phyloP scores from a whole-genome alignment of 1,140 invertebrate species.

The Saxidomus purpurata region DNA sequence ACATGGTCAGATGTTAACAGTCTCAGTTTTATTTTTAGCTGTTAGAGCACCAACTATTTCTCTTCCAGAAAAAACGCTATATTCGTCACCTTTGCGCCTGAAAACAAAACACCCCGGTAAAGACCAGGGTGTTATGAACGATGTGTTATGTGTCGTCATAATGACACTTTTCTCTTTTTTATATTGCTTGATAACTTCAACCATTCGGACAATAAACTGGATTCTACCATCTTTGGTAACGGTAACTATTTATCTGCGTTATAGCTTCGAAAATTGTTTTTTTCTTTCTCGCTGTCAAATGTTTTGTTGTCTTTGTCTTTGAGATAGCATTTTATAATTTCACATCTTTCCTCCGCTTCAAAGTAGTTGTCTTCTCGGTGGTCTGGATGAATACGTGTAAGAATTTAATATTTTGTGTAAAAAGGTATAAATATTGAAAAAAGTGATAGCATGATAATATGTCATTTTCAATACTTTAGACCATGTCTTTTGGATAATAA shows the following conservation, averaged over 20 bases:
- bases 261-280: not conserved
- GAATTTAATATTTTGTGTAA: too few species aligned
- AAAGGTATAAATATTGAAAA: too few species aligned
- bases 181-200: too few species aligned
- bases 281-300: not conserved
- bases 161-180: not conserved
- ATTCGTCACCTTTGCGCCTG: not conserved
- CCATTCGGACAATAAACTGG: not conserved
- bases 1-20: not conserved
- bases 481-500: too few species aligned
- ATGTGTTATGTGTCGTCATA: not conserved
- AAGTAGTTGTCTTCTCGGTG: not conserved
- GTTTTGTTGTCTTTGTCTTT: not conserved
- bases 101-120: not conserved
- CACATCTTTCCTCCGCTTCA: not conserved
- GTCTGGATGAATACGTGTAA: not conserved
- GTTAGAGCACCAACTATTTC: not conserved
- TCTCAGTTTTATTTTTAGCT: not conserved
- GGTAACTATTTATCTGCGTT: not conserved
- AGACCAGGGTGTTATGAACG: constrained; percentile 3
- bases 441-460: too few species aligned
- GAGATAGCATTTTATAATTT: not conserved
- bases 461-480: too few species aligned
- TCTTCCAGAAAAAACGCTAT: not conserved
- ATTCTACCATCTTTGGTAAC: not conserved